Percentiles rank a stretch among this genome's conserved stretches.
Conservation (phyloP, 1,140 invertebrate genomes). For the Oryzaephilus surinamensis region DNA sequence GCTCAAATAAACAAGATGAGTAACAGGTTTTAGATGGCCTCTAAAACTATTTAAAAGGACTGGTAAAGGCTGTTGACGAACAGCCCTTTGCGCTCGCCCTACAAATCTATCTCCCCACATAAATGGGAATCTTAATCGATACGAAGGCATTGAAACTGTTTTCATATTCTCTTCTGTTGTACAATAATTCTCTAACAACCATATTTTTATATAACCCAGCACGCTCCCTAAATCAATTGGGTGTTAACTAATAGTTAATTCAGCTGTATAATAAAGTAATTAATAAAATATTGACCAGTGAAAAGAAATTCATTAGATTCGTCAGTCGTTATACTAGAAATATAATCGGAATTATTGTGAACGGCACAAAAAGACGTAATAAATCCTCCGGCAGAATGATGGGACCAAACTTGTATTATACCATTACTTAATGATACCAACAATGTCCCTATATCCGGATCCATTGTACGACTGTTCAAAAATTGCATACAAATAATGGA, state of each 20-base stretch:
- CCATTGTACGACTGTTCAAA: conserved; percentile 25
- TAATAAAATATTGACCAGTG: conserved; percentile 42
- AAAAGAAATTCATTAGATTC: conserved; percentile 52
- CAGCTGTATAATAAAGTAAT: no score
- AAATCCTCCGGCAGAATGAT: conserved; percentile 54
- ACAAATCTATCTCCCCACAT: conserved; percentile 46
- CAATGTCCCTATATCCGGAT: conserved; percentile 41
- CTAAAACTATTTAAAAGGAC: conserved; percentile 53
- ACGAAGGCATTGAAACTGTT: conserved; percentile 45
- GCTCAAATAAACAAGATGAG: conserved; percentile 47
- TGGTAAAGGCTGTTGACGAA: conserved; percentile 47
- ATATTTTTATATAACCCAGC: conserved; percentile 60
- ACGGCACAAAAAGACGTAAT: conserved; percentile 50
- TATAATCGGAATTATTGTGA: conserved; percentile 54
- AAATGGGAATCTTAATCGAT: conserved; percentile 59
- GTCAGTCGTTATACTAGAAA: conserved; percentile 52
- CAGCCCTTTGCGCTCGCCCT: conserved; percentile 51
- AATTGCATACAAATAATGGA: conserved; percentile 30
- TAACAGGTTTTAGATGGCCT: conserved; percentile 49
- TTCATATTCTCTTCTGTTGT: conserved; percentile 13
- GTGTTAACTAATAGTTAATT: neutral
- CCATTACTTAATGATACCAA: conserved; percentile 56
- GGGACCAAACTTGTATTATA: conserved; percentile 58
- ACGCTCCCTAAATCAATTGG: conserved; percentile 39
- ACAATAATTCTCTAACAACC: conserved; percentile 53